Conservation (phyloP, 2,888 invertebrate species). For the Drosophila subquinaria region DNA sequence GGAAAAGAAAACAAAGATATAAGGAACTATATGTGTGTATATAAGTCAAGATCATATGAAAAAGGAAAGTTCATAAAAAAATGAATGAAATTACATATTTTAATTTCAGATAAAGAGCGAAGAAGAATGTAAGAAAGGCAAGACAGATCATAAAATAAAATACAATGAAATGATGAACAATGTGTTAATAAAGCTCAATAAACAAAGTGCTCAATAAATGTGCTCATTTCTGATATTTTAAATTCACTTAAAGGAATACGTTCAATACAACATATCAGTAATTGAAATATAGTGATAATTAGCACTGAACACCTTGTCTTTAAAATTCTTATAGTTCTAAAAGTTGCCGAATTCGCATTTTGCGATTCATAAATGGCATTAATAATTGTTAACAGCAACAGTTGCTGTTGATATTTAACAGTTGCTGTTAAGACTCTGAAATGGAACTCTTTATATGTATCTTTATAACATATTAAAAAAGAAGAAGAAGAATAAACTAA, state of each 20-base stretch:
- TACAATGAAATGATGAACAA: not conserved
- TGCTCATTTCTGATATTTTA: not conserved
- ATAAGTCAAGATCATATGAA: slow-evolving; percentile 19
- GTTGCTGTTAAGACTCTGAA: slow-evolving; percentile 9
- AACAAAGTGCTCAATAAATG: not conserved
- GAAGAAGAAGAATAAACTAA: not conserved
- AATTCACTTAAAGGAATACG: not conserved
- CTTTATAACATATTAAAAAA: not conserved
- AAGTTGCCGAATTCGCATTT: not conserved
- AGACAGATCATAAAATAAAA: not conserved
- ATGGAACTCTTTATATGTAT: not conserved
- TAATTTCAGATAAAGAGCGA: not conserved
- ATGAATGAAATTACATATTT: not conserved
- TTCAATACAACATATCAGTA: not conserved
- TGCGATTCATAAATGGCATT: not conserved
- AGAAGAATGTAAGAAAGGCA: not conserved
- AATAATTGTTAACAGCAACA: not conserved
- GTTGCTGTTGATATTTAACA: not conserved
- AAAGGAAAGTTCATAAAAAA: not conserved
- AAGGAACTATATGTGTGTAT: not conserved
- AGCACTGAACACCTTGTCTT: no score
- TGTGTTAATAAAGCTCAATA: not conserved
- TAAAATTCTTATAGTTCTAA: no score
- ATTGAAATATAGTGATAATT: no score
- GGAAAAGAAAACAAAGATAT: slow-evolving; percentile 6